These are phyloP conservation scores for Alligator mississippiensis DNA, from an alignment of 2,113 vertebrate species.

Conservation along the genomic window DNA sequence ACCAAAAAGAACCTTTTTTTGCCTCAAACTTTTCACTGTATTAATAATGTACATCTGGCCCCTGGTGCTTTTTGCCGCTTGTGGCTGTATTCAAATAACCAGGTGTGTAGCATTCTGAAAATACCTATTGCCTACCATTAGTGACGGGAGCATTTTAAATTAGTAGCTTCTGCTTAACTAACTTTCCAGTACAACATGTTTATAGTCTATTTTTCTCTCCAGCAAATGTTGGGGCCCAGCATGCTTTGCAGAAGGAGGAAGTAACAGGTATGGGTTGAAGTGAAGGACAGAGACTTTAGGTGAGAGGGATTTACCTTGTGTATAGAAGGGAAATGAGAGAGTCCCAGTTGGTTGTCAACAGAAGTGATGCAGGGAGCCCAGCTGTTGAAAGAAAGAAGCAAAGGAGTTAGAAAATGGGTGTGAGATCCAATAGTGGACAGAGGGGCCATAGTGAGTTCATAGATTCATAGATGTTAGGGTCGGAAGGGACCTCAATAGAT, in stretches of 20 bases:
- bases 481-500: no score
- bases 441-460: no score
- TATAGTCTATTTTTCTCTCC: not conserved
- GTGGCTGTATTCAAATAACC: not conserved
- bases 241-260: not conserved
- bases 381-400: not conserved
- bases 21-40: no score
- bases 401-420: not conserved
- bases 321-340: not conserved
- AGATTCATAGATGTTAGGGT: no score
- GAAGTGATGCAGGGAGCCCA: not conserved
- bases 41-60: not conserved
- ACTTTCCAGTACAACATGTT: constrained; percentile 25
- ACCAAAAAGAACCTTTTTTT: no score
- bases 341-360: not conserved
- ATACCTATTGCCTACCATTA: constrained; percentile 10
- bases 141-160: not conserved
- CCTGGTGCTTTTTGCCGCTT: constrained; percentile 6
- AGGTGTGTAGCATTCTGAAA: not conserved
- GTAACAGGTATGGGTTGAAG: not conserved
- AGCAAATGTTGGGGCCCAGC: not conserved
- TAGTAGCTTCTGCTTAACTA: constrained; percentile 18
- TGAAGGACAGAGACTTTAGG: not conserved
- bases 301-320: not conserved
- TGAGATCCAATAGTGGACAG: not conserved